A percentile compares a stretch with the other conserved stretches of the same genome.
Conservation (phyloP, 2,888 invertebrate genomes). For the Disparrhopalites patrizii region DNA sequence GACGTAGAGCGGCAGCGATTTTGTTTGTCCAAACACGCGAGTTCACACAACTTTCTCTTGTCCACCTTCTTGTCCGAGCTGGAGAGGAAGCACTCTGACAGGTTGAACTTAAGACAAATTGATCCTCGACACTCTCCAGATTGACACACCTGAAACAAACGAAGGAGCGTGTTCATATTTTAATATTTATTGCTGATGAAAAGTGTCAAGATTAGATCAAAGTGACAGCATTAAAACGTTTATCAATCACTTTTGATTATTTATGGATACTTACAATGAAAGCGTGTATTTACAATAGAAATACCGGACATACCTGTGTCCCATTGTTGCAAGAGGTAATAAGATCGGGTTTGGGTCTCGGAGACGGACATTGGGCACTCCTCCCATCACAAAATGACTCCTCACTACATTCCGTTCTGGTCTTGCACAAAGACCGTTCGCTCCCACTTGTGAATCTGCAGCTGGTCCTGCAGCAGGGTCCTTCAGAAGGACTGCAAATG, state of each 20-base stretch:
- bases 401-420: slow-evolving; percentile 84
- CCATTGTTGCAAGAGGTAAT: slow-evolving; percentile 95
- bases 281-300: slow-evolving; percentile 36
- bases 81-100: slow-evolving; percentile 92
- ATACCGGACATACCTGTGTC: slow-evolving; percentile 66
- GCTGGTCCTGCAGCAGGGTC: slow-evolving; percentile 85
- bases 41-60: slow-evolving; percentile 84
- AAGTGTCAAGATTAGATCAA: background rate
- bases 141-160: slow-evolving; percentile 75
- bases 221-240: background rate
- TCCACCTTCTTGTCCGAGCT: slow-evolving; percentile 71
- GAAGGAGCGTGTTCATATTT: too few relatives aligned
- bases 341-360: slow-evolving; percentile 70
- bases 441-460: slow-evolving; percentile 70
- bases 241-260: slow-evolving; percentile 6
- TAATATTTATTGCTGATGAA: too few relatives aligned
- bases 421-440: slow-evolving; percentile 67
- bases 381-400: slow-evolving; percentile 80
- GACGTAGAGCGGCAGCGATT: slow-evolving; percentile 73
- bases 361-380: slow-evolving; percentile 81
- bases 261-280: slow-evolving; percentile 8
- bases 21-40: slow-evolving; percentile 89
- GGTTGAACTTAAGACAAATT: slow-evolving; percentile 89
- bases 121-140: slow-evolving; percentile 90
- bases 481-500: slow-evolving; percentile 94